Conservation (phyloP, 53 echinoderm and acorn worm genomes). For the Echinometra lucunter region DNA sequence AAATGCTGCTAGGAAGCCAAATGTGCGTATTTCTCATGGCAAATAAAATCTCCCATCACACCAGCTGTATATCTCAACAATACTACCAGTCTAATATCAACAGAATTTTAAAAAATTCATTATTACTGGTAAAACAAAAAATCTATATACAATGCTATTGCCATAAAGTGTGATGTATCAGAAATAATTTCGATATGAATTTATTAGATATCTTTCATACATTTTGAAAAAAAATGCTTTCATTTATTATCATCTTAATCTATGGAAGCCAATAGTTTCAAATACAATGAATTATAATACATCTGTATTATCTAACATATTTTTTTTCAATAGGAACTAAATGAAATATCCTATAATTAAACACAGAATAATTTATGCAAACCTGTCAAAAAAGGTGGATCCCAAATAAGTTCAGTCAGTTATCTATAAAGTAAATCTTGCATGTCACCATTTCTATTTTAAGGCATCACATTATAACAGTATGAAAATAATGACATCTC, state of each 20-base stretch:
- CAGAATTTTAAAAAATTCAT: not conserved
- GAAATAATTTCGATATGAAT: not conserved
- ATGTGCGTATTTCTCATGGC: slow-evolving; percentile 47
- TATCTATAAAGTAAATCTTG: not conserved
- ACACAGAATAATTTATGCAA: too few species aligned
- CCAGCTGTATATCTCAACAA: not conserved
- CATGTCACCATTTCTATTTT: not conserved
- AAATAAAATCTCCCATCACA: slow-evolving; percentile 21
- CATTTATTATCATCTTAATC: not conserved
- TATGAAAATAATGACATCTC: too few species aligned
- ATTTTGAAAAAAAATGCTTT: not conserved
- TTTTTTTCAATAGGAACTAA: not conserved
- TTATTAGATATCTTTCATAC: not conserved
- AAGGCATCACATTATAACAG: too few species aligned
- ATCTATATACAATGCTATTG: slow-evolving; percentile 14
- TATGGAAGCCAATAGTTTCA: not conserved
- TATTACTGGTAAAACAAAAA: not conserved
- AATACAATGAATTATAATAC: not conserved
- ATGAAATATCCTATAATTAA: not conserved
- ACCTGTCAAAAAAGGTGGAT: not conserved
- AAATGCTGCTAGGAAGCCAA: slow-evolving; percentile 22
- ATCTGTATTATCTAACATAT: not conserved
- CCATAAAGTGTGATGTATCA: not conserved
- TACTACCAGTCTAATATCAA: not conserved
- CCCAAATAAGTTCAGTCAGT: not conserved